A percentile compares a stretch with the other conserved stretches of the same genome.
Conservation (phyloP, 2,797 vertebrate genomes). For the Leuciscus waleckii region DNA sequence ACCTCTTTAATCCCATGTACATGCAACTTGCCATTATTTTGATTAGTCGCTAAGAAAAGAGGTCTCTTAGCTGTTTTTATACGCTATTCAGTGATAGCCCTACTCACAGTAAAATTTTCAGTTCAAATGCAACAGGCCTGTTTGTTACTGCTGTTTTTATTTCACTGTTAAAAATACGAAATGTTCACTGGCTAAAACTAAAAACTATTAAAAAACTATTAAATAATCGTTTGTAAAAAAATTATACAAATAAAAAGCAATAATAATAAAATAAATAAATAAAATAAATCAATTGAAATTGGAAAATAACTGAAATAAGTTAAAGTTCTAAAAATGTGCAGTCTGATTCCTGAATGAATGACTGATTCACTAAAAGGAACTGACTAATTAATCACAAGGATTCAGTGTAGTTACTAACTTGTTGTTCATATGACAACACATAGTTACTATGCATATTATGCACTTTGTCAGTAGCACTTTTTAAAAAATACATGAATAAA, state of each 20-base stretch:
- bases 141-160: not conserved
- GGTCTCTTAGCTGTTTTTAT: not conserved
- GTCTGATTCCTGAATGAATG: not conserved
- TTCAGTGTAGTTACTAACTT: not conserved
- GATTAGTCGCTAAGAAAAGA: not conserved
- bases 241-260: too few species aligned
- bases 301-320: not conserved
- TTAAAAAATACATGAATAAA: not conserved
- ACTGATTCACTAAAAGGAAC: not conserved
- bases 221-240: not conserved
- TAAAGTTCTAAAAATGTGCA: not conserved
- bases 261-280: too few species aligned
- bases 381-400: not conserved
- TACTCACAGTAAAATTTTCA: not conserved
- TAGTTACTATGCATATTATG: not conserved
- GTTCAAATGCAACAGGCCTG: too few species aligned
- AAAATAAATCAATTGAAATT: not conserved
- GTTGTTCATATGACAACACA: not conserved
- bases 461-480: not conserved
- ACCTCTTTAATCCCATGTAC: constrained; percentile 3
- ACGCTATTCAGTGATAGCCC: not conserved
- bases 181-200: not conserved
- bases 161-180: not conserved
- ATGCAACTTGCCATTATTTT: not conserved
- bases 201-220: not conserved